phyloP scores from a whole-genome alignment of 1,140 invertebrate species.

The Archivesica marissinica region DNA sequence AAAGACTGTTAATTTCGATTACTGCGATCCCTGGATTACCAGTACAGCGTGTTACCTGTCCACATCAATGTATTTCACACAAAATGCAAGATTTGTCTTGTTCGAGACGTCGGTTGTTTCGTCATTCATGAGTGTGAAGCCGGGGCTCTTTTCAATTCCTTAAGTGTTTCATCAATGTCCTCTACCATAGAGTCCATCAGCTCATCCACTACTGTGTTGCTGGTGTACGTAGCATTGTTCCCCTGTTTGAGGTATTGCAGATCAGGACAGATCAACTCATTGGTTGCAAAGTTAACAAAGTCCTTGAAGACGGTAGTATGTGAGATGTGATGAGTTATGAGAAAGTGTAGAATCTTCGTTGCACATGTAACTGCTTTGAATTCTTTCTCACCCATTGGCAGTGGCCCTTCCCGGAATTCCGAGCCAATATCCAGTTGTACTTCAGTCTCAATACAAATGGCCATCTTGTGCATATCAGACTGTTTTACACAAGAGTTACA shows the following conservation, averaged over 20 bases:
- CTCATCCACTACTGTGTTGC: not conserved
- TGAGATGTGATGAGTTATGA: not conserved
- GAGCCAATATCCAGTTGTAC: not conserved
- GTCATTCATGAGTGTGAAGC: conserved; percentile 25
- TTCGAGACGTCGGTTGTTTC: conserved; percentile 20
- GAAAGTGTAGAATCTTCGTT: conserved; percentile 5
- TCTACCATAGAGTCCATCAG: not conserved
- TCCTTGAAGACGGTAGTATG: conserved; percentile 31
- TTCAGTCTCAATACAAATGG: conserved; percentile 32
- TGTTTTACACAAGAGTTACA: no score
- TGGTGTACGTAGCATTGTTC: conserved; percentile 37
- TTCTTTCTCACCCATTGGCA: conserved; percentile 33
- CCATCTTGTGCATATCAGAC: conserved; percentile 18
- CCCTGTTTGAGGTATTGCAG: not conserved
- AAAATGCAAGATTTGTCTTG: conserved; percentile 33
- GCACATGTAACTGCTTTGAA: not conserved
- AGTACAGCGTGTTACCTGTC: no score
- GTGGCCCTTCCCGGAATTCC: not conserved
- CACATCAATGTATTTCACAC: conserved; percentile 23
- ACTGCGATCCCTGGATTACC: no score
- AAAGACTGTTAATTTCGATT: no score
- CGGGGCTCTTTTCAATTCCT: conserved; percentile 1
- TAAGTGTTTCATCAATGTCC: conserved; percentile 13
- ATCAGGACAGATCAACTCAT: not conserved
- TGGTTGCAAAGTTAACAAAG: not conserved